phyloP scores from a whole-genome alignment of 2,797 vertebrate species.

The Margarornis squamiger region DNA sequence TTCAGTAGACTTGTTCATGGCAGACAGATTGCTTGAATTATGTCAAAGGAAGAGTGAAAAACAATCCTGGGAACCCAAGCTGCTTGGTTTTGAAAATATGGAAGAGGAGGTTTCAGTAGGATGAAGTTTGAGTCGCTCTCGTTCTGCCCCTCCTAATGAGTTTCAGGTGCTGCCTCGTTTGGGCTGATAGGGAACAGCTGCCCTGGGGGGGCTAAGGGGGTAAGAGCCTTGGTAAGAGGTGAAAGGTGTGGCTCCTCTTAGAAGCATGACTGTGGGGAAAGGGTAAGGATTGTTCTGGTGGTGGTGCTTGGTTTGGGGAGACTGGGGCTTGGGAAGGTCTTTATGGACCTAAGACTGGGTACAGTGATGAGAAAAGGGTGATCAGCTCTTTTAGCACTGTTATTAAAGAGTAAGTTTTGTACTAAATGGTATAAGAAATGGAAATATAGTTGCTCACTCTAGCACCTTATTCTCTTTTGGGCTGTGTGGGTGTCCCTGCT shows the following conservation, averaged over 20 bases:
- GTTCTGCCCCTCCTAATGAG: not conserved
- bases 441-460: not conserved
- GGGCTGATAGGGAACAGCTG: not conserved
- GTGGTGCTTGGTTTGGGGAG: not conserved
- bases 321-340: not conserved
- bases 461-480: not conserved
- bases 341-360: not conserved
- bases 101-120: not conserved
- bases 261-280: not conserved
- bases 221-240: not conserved
- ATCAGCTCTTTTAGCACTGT: not conserved
- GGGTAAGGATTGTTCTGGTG: not conserved
- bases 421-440: not conserved
- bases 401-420: not conserved
- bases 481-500: not conserved
- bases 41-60: not conserved
- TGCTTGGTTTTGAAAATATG: not conserved
- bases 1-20: not conserved
- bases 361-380: rapidly evolving
- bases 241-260: not conserved
- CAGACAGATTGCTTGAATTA: not conserved
- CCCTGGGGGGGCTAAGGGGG: not conserved
- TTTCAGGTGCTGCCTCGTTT: not conserved
- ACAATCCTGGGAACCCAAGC: not conserved
- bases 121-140: not conserved